Percentiles rank a stretch among this genome's conserved stretches.
Evolutionary conservation across 2,113 vertebrate genomes (phyloP).

Genomic region (Solea senegalensis): DNA sequence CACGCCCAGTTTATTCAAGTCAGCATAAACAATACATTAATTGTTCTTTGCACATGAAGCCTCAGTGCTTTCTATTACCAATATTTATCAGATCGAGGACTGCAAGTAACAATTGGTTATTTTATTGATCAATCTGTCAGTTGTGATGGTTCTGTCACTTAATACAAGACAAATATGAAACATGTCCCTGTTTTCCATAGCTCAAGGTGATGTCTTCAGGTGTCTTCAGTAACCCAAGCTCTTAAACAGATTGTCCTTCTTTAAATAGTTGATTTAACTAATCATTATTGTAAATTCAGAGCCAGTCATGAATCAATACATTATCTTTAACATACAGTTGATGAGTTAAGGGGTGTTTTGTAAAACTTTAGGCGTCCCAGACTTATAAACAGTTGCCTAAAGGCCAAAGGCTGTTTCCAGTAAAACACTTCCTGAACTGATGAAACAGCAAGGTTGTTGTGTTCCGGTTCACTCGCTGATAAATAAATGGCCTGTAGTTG

Average conservation of each 20-base stretch:
- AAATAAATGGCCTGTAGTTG: slow-evolving; percentile 5
- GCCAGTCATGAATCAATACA: too few relatives aligned
- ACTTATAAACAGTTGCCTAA: not conserved
- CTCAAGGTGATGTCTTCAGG: too few relatives aligned
- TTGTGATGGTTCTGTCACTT: too few relatives aligned
- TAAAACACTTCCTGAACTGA: slow-evolving; percentile 23
- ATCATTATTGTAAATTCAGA: too few relatives aligned
- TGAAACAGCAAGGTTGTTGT: slow-evolving; percentile 10
- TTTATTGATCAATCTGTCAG: too few relatives aligned
- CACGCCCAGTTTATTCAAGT: not conserved
- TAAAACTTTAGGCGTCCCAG: slow-evolving; percentile 14
- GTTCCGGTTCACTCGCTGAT: slow-evolving; percentile 9
- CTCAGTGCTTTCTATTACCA: not conserved
- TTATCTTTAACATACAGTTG: not conserved
- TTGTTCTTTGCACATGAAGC: not conserved
- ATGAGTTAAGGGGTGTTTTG: not conserved
- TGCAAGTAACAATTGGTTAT: not conserved
- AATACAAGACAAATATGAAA: too few relatives aligned
- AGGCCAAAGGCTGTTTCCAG: slow-evolving; percentile 33
- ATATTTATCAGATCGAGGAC: not conserved
- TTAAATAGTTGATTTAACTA: too few relatives aligned
- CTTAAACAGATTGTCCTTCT: too few relatives aligned
- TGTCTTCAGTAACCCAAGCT: too few relatives aligned
- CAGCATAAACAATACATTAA: not conserved
- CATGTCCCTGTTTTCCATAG: too few relatives aligned